These are phyloP conservation scores for Cephus cinctus DNA, from an alignment of 1,140 invertebrate species.

Conservation along the genomic window DNA sequence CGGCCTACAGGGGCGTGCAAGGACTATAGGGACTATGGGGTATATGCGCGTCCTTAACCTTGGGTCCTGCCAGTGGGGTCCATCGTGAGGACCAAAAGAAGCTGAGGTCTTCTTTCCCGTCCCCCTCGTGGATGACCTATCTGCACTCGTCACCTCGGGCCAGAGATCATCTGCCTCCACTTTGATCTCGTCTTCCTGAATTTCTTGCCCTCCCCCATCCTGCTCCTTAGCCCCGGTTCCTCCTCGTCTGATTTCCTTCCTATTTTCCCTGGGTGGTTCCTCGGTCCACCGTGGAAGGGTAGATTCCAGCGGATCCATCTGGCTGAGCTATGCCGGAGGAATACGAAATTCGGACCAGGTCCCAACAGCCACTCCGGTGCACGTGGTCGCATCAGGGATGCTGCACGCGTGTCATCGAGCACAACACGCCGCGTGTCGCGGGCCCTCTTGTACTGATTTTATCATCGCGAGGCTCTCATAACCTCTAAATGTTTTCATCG, in stretches of 20 bases:
- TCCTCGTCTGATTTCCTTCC: conserved; percentile 11
- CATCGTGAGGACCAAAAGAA: conserved; percentile 19
- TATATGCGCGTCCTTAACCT: conserved; percentile 26
- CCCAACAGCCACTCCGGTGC: conserved; percentile 3
- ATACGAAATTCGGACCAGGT: conserved; percentile 28
- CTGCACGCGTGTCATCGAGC: conserved; percentile 38
- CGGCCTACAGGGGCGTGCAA: too few relatives aligned
- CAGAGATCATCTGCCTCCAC: conserved; percentile 11
- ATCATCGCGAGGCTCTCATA: conserved; percentile 31
- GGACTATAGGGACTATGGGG: too few relatives aligned
- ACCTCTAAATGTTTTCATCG: conserved; percentile 37
- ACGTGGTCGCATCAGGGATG: conserved; percentile 37
- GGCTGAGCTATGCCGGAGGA: conserved; percentile 34
- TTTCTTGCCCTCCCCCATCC: neutral
- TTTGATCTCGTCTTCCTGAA: conserved; percentile 28
- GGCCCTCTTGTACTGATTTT: conserved; percentile 34
- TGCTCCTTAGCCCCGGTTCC: conserved; percentile 2
- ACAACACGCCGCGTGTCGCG: conserved; percentile 33
- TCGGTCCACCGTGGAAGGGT: too few relatives aligned
- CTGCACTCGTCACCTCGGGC: neutral
- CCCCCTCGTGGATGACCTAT: neutral
- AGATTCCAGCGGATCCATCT: too few relatives aligned
- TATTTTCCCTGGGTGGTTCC: neutral
- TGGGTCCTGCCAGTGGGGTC: conserved; percentile 21
- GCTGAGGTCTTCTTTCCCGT: conserved; percentile 7